Conservation (phyloP, 2,797 vertebrate species). For the Gambelia wislizenii region DNA sequence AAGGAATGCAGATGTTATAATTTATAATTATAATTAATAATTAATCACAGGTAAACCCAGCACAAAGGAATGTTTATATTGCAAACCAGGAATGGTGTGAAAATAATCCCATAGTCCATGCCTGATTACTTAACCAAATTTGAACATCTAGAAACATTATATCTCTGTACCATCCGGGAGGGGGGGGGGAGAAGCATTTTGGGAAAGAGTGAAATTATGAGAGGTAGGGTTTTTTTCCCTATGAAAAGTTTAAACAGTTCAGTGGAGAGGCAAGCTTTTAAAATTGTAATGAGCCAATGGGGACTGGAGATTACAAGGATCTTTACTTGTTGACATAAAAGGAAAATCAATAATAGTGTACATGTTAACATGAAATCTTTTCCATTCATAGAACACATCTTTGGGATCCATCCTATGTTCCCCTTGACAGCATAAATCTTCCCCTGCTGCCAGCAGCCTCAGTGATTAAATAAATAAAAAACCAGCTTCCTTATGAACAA, state of each 20-base stretch:
- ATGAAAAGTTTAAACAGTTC: slow-evolving; percentile 23
- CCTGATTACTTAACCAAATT: not conserved
- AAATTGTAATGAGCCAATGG: not conserved
- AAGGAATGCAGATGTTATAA: not conserved
- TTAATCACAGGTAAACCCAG: not conserved
- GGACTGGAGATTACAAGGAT: slow-evolving; percentile 15
- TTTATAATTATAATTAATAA: too few species aligned
- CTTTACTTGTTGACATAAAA: slow-evolving; percentile 23
- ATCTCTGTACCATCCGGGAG: not conserved
- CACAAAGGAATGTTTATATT: not conserved
- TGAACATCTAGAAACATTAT: not conserved
- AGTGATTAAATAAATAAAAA: slow-evolving; percentile 76
- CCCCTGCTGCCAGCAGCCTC: slow-evolving; percentile 55
- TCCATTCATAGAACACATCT: not conserved
- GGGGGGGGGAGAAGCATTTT: too few species aligned
- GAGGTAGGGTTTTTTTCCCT: not conserved
- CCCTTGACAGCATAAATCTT: slow-evolving; percentile 54
- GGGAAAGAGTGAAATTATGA: not conserved
- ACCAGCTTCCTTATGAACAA: slow-evolving; percentile 71
- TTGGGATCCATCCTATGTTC: slow-evolving; percentile 25
- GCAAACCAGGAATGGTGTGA: not conserved
- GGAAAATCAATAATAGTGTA: slow-evolving; percentile 40
- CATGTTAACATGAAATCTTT: slow-evolving; percentile 17
- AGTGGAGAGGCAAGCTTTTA: slow-evolving; percentile 11
- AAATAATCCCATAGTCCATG: not conserved